Evolutionary conservation across 2,113 vertebrate species (phyloP).

Genomic region (Gasterosteus nipponicus): DNA sequence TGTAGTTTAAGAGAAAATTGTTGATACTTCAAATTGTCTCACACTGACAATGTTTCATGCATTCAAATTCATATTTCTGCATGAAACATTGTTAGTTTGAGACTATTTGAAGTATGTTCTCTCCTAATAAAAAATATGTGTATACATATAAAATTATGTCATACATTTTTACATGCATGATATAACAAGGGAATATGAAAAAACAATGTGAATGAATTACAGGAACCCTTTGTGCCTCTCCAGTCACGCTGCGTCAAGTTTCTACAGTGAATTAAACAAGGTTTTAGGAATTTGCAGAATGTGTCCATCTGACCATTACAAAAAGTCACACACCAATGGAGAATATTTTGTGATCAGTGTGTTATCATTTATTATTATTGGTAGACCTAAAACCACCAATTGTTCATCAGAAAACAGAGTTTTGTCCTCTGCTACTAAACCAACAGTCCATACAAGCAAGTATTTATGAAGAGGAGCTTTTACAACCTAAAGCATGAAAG

Average conservation of each 20-base stretch:
- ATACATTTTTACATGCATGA: too few relatives aligned
- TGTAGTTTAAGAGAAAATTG: too few relatives aligned
- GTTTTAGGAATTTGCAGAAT: too few relatives aligned
- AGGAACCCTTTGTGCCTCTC: not conserved
- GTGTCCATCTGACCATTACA: not conserved
- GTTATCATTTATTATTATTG: not conserved
- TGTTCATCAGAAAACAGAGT: too few relatives aligned
- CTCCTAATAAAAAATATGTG: too few relatives aligned
- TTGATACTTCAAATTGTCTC: not conserved
- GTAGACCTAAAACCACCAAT: not conserved
- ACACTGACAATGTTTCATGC: not conserved
- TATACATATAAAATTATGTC: too few relatives aligned
- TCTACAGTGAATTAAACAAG: not conserved
- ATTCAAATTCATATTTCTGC: too few relatives aligned
- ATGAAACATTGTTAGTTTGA: too few relatives aligned
- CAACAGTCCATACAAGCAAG: not conserved
- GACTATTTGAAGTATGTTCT: too few relatives aligned
- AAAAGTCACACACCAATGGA: not conserved
- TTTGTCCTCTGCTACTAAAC: not conserved
- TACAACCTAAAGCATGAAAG: not conserved
- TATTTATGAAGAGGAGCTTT: not conserved
- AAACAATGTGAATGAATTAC: not conserved
- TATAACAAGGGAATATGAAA: too few relatives aligned
- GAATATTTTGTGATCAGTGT: not conserved
- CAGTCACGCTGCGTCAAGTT: constrained; percentile 19